Evolutionary conservation across 2,888 invertebrate genomes (phyloP), one percentile per base, ranked within the genome.

Genomic region (Hirtodrosophila histrioides): DNA sequence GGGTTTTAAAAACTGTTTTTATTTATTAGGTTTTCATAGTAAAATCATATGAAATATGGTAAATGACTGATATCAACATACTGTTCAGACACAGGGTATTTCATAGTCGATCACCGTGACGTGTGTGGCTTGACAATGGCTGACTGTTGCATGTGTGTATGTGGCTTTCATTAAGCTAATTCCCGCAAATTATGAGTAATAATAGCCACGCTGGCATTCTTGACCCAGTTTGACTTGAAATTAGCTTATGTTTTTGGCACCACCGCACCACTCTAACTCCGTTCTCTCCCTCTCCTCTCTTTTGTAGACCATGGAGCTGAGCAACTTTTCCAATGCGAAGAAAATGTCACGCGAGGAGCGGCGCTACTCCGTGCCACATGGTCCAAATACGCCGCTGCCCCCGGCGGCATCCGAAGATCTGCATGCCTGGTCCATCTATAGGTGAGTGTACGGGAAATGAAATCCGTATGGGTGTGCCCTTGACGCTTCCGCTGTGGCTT

Each of bases 351-450:
- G 94, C 83, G 94, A 93, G 81, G 97, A 97, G 92, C 93, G 97
- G 86, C 94, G 97, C 90, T 97, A 97, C 93, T 97, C 97, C 54
- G 96, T 97, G 90, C 97, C 97, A 29, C 96, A 96, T 80, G 95
- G 95, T 91, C 95, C 96, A 61, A 94, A 94, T 84, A 93, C 94
- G 72, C 95, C 93, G 90, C 91, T 91, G 73, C 95, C 95, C 64
- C 94, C 96, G 70, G 96, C 96, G 90, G 96, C 97, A 81, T 96
- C 96, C 51, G 97, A 98, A 91, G 98, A 98, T 91, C 93, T 98
- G 67, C 98, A 98, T 91, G 98, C 98, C 65, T 98, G 98, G 98
- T 97, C 97, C 77, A 98, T 98, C 91, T 97, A 97, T 93, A 95
- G 96, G 96, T 96, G 91, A 86, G 69, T 84, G 31, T 55, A 17